Base-by-base conservation (phyloP, 2,797 vertebrate genomes). In the Salarias fasciatus region DNA sequence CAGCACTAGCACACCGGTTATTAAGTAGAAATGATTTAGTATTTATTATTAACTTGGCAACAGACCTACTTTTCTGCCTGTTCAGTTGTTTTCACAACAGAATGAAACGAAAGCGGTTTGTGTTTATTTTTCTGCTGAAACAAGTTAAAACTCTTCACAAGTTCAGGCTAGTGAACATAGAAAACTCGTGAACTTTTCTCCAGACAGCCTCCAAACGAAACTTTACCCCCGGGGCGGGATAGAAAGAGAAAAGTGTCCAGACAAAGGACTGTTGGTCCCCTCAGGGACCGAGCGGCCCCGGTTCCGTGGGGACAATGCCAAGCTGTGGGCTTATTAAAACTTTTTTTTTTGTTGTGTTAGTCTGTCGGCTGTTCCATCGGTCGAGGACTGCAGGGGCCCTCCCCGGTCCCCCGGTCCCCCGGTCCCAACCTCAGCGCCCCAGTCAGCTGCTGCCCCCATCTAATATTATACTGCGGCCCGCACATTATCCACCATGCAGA, bases 321-420 rank as follows among this genome's bases (percentile, higher is more conserved):
- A 88, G 88, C 90, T 84, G 82, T 86, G 91, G 92, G 92, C 92
- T 91, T 93, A 94, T 93, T 93, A 92, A 89, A 94, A 95, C 92
- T 80, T 18, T 24, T 83, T 89, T 83, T 77, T 87, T 83, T 91
- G 83, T 91, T 91, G 86, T 91, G 86, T 82, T 81, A 53, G 81
- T 91, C 91, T 92, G 86, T 93, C 91, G 93, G 94, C 93, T 93
- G 89, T 93, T 96, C 96, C 96, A 98, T 98, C 96, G 98, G 96
- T 96, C 94, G 92, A 93, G 92, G 94, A 92, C 91, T 66, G 51
- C 80, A 75, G 83, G 93, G 91, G 73, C 83, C 87, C 87, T 88
- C 86, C 85, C 77, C 70, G 38, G 75, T 78, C 86, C 58, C 82
- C n/a, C n/a, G n/a, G n/a, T 87, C 88, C 86, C 85, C 77, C 70